Evolutionary conservation across 2,113 vertebrate genomes (phyloP).

Genomic region (Urocolius indicus): DNA sequence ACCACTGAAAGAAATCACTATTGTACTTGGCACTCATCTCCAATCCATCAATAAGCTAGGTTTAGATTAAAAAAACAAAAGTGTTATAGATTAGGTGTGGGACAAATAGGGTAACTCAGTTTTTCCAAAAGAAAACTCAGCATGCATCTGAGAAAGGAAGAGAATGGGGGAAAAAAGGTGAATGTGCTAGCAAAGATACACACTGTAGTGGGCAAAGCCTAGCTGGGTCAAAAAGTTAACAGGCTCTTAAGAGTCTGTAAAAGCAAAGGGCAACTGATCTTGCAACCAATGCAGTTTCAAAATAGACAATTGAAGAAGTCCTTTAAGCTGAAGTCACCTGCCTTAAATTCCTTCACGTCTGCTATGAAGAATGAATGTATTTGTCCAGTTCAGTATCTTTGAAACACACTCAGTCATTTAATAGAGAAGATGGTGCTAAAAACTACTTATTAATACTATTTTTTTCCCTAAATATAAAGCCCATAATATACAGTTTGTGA

Average conservation of each 20-base stretch:
- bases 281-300: not conserved
- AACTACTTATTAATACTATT: not conserved
- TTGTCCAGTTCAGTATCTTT: not conserved
- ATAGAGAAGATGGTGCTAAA: not conserved
- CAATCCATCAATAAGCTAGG: not conserved
- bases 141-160: not conserved
- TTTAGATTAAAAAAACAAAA: not conserved
- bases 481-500: not conserved
- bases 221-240: not conserved
- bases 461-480: not conserved
- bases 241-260: not conserved
- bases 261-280: not conserved
- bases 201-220: not conserved
- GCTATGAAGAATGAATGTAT: not conserved
- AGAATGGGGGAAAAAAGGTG: not conserved
- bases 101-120: not conserved
- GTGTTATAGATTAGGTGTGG: not conserved
- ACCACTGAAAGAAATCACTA: not conserved
- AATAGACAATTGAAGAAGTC: not conserved
- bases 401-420: not conserved
- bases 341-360: not conserved
- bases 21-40: not conserved
- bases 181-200: not conserved
- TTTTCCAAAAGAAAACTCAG: not conserved
- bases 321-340: not conserved